phyloP scores from a whole-genome alignment of 2,113 vertebrate genomes.

The Phrynosoma platyrhinos region DNA sequence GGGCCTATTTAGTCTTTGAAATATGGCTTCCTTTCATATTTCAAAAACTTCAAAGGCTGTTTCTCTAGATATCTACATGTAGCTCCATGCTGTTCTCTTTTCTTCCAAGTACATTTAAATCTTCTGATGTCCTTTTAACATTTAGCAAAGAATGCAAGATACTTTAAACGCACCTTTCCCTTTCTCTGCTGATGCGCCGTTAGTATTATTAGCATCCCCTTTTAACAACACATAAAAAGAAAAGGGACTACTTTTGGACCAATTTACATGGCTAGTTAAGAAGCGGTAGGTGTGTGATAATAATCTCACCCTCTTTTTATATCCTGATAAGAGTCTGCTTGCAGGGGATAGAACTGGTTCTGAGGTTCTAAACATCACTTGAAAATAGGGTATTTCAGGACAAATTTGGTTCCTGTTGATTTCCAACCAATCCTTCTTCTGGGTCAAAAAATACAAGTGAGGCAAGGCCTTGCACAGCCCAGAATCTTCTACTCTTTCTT shows the following conservation, averaged over 20 bases:
- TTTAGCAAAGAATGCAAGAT: slow-evolving; percentile 56
- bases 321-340: background rate
- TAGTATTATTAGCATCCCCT: slow-evolving; percentile 56
- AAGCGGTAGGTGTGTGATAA: background rate
- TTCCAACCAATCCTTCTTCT: background rate
- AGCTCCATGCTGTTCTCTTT: slow-evolving; percentile 61
- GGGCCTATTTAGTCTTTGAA: slow-evolving; percentile 61
- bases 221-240: slow-evolving; percentile 47
- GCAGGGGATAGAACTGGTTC: too few species aligned
- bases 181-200: slow-evolving; percentile 49
- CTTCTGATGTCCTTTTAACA: slow-evolving; percentile 64
- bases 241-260: background rate
- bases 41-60: slow-evolving; percentile 62
- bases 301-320: background rate
- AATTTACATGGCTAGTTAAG: background rate
- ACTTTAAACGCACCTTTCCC: slow-evolving; percentile 55
- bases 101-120: slow-evolving; percentile 61
- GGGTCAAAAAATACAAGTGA: background rate
- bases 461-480: background rate
- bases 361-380: background rate
- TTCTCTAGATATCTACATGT: slow-evolving; percentile 39
- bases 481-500: too few species aligned
- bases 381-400: background rate
- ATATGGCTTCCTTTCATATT: slow-evolving; percentile 54
- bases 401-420: background rate